A percentile compares a stretch with the other conserved stretches of the same genome.
These are phyloP conservation scores for Slavum lentiscoides DNA, from an alignment of 2,888 invertebrate species.

Conservation along the genomic window DNA sequence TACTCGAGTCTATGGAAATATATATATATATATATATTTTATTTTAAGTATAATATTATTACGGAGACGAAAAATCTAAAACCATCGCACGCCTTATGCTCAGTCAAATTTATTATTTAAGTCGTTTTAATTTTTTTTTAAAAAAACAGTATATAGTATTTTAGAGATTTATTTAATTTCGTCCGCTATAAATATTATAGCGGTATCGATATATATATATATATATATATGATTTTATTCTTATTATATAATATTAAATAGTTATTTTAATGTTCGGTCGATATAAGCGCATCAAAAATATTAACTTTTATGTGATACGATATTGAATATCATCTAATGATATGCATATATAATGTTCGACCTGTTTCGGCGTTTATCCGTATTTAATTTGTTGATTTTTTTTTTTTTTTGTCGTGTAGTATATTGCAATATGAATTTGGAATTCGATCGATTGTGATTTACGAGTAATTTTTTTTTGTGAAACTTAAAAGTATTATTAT, in stretches of 20 bases:
- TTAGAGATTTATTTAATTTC: constrained; percentile 39
- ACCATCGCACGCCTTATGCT: constrained; percentile 39
- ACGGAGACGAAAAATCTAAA: constrained; percentile 8
- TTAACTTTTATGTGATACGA: constrained; percentile 42
- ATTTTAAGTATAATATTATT: constrained; percentile 1
- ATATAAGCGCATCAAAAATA: background rate
- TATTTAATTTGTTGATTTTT: too few species aligned
- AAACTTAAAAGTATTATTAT: constrained; percentile 43
- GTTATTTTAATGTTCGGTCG: constrained; percentile 1
- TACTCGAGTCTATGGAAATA: constrained; percentile 4
- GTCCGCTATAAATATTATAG: background rate
- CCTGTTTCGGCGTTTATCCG: background rate
- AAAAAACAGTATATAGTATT: background rate
- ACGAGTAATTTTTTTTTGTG: background rate
- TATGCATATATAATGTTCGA: background rate
- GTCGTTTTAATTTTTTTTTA: constrained; percentile 12
- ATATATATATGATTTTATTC: background rate
- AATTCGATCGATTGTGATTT: constrained; percentile 38
- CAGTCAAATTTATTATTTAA: constrained; percentile 40
- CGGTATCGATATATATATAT: background rate
- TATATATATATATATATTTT: background rate
- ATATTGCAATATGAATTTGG: constrained; percentile 13
- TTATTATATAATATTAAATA: constrained; percentile 30
- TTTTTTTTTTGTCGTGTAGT: too few species aligned
- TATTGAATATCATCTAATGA: background rate